Conservation (phyloP, 1,140 invertebrate species). For the Lucilia sericata region DNA sequence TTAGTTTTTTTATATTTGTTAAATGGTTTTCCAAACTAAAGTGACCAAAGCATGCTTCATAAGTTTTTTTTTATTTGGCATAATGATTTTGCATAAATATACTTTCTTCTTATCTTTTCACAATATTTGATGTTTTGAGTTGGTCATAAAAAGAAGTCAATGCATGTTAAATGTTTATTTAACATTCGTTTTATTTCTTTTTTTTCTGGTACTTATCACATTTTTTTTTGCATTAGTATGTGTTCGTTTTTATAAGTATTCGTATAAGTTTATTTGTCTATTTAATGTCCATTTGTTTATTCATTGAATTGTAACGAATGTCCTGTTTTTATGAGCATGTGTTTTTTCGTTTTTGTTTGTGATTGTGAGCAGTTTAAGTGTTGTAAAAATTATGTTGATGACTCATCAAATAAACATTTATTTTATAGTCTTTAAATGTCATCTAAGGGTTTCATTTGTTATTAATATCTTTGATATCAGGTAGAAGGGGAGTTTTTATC, state of each 20-base stretch:
- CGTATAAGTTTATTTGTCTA: neutral
- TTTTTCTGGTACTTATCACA: neutral
- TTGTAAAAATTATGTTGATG: neutral
- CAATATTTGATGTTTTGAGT: neutral
- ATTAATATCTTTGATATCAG: neutral
- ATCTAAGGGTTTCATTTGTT: neutral
- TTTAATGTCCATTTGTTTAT: conserved; percentile 2
- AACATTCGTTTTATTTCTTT: neutral
- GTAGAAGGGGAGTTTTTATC: neutral
- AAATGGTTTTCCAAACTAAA: neutral
- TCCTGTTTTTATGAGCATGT: neutral
- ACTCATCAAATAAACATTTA: conserved; percentile 7
- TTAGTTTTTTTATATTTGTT: neutral
- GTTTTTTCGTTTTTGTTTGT: neutral
- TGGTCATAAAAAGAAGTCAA: conserved; percentile 5
- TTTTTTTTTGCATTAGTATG: no score
- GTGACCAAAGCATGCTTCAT: neutral
- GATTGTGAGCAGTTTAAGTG: neutral
- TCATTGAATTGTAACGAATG: conserved; percentile 6
- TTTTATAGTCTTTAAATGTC: conserved; percentile 1
- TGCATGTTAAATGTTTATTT: conserved; percentile 2
- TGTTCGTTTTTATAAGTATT: no score
- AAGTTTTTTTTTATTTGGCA: neutral
- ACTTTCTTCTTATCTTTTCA: neutral
- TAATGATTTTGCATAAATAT: neutral